Percentiles rank a stretch among this genome's conserved stretches.
phyloP scores from a whole-genome alignment of 2,888 invertebrate species.

The Meloe dianella region DNA sequence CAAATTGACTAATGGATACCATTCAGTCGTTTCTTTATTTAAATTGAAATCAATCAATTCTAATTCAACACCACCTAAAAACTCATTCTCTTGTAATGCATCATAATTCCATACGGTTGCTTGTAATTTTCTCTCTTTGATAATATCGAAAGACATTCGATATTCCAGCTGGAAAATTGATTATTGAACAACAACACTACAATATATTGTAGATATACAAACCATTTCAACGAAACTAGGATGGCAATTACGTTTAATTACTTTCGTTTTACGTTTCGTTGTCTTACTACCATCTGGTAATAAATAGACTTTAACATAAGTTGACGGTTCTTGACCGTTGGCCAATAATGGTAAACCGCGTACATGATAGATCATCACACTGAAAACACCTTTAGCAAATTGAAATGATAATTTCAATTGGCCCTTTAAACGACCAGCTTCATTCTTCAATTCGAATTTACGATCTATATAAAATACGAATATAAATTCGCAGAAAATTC shows the following conservation, averaged over 20 bases:
- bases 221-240: constrained; percentile 99
- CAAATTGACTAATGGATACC: constrained; percentile 74
- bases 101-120: constrained; percentile 96
- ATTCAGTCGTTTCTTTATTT: constrained; percentile 79
- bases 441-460: constrained; percentile 57
- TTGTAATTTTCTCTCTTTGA: constrained; percentile 78
- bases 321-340: constrained; percentile 83
- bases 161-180: constrained; percentile 76
- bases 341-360: constrained; percentile 82
- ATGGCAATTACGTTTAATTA: constrained; percentile 88
- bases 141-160: constrained; percentile 79
- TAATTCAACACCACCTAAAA: constrained; percentile 89
- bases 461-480: constrained; percentile 32
- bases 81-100: constrained; percentile 91
- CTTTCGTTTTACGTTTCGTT: constrained; percentile 96
- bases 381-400: constrained; percentile 75
- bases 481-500: neutral
- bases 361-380: constrained; percentile 89
- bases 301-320: constrained; percentile 91
- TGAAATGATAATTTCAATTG: constrained; percentile 80
- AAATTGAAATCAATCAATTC: constrained; percentile 76
- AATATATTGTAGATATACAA: too few relatives aligned
- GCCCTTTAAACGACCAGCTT: constrained; percentile 64
- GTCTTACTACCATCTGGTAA: constrained; percentile 90
- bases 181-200: too few relatives aligned